Base-by-base conservation (phyloP, 2,113 vertebrate genomes). In the Phrynosoma blainvillii region DNA sequence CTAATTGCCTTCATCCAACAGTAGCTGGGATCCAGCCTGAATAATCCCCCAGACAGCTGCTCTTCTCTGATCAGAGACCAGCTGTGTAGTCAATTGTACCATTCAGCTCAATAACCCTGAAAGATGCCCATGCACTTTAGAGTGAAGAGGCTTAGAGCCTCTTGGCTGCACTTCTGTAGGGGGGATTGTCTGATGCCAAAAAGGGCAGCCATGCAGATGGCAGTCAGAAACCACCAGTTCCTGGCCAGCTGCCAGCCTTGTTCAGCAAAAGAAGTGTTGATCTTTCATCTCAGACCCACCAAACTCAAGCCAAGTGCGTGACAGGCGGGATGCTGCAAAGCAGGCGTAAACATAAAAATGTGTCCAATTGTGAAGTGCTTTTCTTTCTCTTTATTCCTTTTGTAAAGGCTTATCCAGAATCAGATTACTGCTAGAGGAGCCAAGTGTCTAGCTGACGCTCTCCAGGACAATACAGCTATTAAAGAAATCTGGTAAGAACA, bases 381-480 rank as follows among this genome's bases (percentile, higher is more conserved):
- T 8, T 10, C 59, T 79, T 68, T 32, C 40, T 62, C 4, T 77
- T 77, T n/a, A 23, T 32, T 76, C 36, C 42, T 68, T 88, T 80
- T 91, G 92, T 92, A 40, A 75, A 98, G 97, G 97, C 96, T 98
- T 68, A 96, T 97, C 84, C 96, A 98, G 92, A 98, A 98, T 89
- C 93, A 89, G 79, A 97, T 98, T 93, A 98, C 97, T 21, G 94
- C 93, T 89, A 93, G 87, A 88, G 97, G 97, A 40, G 88, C 94
- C 47, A 94, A 95, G 74, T 94, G 82, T 82, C 90, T 98, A 87
- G 95, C 94, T 0, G 93, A 95, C 27, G 96, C 96, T 2, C 91
- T 98, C 70, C 93, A 90, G 88, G 93, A 93, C 65, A 98, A 98
- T 93, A 96, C 93, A 0, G 85, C 94, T 80, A 95, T 98, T 76